These are phyloP conservation scores for Chalcis sispes DNA, from an alignment of 2,888 invertebrate species.

Conservation along the genomic window DNA sequence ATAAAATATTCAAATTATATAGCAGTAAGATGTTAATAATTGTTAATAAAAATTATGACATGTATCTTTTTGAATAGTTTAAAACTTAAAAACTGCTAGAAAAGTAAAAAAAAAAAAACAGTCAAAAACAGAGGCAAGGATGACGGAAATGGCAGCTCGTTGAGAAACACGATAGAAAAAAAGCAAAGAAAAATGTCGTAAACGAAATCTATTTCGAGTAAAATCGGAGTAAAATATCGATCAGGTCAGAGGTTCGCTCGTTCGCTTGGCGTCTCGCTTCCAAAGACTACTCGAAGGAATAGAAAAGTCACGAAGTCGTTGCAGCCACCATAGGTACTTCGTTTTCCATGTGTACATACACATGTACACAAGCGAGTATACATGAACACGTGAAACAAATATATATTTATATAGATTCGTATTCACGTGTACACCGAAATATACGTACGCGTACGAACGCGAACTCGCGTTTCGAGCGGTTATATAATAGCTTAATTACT, in stretches of 20 bases:
- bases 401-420: background rate
- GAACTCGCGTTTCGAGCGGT: conserved; percentile 63
- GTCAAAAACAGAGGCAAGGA: background rate
- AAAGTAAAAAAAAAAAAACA: background rate
- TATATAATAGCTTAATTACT: conserved; percentile 75
- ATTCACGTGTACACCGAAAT: background rate
- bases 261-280: background rate
- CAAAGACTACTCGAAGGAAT: conserved; percentile 12
- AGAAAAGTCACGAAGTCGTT: conserved; percentile 39
- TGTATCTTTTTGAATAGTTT: no score
- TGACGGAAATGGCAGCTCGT: background rate
- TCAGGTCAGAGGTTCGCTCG: conserved; percentile 19
- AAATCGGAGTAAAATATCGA: conserved; percentile 36
- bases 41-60: no score
- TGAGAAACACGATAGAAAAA: background rate
- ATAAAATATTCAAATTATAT: no score
- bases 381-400: background rate
- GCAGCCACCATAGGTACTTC: no score
- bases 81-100: no score
- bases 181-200: conserved; percentile 7
- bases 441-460: background rate
- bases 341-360: background rate
- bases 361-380: background rate
- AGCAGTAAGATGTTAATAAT: no score
- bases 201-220: conserved; percentile 32